Evolutionary conservation across 2,797 vertebrate genomes (phyloP).

Genomic region (Sebastes iracundus): DNA sequence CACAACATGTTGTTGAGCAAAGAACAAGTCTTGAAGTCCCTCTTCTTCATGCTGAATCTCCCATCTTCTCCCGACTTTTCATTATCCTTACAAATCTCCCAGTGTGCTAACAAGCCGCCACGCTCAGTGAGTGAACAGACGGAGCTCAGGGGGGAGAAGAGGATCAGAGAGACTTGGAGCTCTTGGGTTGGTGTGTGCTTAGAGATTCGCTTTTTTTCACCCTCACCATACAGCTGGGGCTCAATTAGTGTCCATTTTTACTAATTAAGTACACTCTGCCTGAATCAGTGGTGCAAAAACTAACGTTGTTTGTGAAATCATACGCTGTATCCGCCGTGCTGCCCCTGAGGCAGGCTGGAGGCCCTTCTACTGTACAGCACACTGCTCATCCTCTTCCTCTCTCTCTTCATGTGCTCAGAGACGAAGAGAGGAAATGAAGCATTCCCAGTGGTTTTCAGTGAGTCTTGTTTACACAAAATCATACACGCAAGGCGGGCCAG

Average conservation of each 20-base stretch:
- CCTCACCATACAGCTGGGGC: slow-evolving; percentile 75
- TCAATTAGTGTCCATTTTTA: slow-evolving; percentile 82
- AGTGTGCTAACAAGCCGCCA: slow-evolving; percentile 75
- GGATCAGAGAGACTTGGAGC: slow-evolving; percentile 78
- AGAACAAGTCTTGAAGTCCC: slow-evolving; percentile 46
- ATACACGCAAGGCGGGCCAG: slow-evolving; percentile 7
- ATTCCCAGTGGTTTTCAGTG: slow-evolving; percentile 54
- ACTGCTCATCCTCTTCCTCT: slow-evolving; percentile 52
- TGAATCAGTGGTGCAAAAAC: slow-evolving; percentile 78
- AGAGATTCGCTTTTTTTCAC: slow-evolving; percentile 59
- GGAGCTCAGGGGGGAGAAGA: slow-evolving; percentile 72
- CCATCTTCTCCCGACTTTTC: slow-evolving; percentile 65
- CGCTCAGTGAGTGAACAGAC: slow-evolving; percentile 74
- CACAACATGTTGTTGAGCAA: slow-evolving; percentile 31
- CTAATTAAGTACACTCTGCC: slow-evolving; percentile 78
- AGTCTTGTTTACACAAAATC: slow-evolving; percentile 53
- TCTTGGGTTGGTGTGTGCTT: slow-evolving; percentile 72
- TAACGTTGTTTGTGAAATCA: slow-evolving; percentile 79
- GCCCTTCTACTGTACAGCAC: slow-evolving; percentile 65
- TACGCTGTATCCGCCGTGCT: slow-evolving; percentile 63
- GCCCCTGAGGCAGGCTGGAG: slow-evolving; percentile 76
- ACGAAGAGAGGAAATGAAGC: slow-evolving; percentile 47
- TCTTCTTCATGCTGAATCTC: slow-evolving; percentile 40
- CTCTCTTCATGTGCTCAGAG: slow-evolving; percentile 47
- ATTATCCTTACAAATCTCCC: slow-evolving; percentile 79